Conservation (phyloP, 2,113 vertebrate genomes). For the Gasterosteus aculeatus region DNA sequence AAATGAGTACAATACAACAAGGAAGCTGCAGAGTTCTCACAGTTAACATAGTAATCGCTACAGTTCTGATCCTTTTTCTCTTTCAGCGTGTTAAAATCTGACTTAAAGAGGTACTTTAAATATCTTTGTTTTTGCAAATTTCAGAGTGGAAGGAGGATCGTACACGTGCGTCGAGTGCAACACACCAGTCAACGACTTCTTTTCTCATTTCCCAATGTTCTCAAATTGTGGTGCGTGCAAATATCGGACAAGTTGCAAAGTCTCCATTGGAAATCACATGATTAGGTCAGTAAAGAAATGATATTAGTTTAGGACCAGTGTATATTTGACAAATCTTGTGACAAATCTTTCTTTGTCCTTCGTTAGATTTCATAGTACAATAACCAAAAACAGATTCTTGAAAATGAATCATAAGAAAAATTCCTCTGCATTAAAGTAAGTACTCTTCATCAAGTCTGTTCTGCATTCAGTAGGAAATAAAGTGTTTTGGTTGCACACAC, state of each 20-base stretch:
- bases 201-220: constrained; percentile 88
- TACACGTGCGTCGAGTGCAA: constrained; percentile 95
- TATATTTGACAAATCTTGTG: background rate
- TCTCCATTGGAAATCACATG: constrained; percentile 93
- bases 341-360: constrained; percentile 3
- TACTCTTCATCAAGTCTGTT: background rate
- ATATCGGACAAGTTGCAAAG: constrained; percentile 93
- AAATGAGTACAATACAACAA: background rate
- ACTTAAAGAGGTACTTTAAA: background rate
- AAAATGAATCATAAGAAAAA: constrained; percentile 77
- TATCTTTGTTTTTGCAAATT: background rate
- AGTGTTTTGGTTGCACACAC: background rate
- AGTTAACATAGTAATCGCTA: background rate
- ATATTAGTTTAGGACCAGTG: background rate
- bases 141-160: constrained; percentile 76
- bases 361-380: constrained; percentile 89
- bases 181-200: constrained; percentile 86
- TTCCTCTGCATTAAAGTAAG: constrained; percentile 55
- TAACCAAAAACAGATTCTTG: constrained; percentile 86
- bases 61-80: background rate
- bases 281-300: constrained; percentile 83
- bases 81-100: constrained; percentile 1
- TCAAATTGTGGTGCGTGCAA: constrained; percentile 91
- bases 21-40: background rate
- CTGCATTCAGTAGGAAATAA: background rate